Percentiles rank a stretch among this genome's conserved stretches.
Conservation (phyloP, 2,113 vertebrate genomes). For the Sigmodon hispidus region DNA sequence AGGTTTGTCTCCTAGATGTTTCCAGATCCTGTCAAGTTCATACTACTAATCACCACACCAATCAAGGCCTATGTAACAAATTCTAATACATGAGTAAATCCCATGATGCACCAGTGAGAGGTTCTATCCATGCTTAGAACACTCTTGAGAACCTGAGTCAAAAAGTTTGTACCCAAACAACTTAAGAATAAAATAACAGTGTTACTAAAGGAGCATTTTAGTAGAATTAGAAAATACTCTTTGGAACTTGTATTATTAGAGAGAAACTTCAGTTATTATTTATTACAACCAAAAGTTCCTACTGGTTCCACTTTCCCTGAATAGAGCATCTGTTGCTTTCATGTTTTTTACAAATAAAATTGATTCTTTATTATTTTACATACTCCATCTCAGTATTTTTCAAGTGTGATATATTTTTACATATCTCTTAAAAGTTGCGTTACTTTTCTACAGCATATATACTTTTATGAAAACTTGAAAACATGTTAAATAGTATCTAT, state of each 20-base stretch:
- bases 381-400: conserved; percentile 33
- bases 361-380: conserved; percentile 8
- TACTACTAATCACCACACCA: background rate
- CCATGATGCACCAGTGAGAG: background rate
- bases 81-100: background rate
- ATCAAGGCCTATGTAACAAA: background rate
- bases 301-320: background rate
- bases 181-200: background rate
- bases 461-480: conserved; percentile 28
- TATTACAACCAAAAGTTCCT: background rate
- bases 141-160: background rate
- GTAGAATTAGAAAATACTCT: conserved; percentile 20
- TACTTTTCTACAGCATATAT: conserved; percentile 2
- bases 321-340: background rate
- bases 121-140: background rate
- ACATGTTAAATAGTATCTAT: background rate
- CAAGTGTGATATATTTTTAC: background rate
- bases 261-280: conserved; percentile 39
- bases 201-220: background rate
- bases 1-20: background rate
- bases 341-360: background rate
- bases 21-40: background rate
- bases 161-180: background rate
- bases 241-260: conserved; percentile 30
- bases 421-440: background rate